Evolutionary conservation across 2,113 vertebrate species (phyloP).

Genomic region (Nothocercus julius): DNA sequence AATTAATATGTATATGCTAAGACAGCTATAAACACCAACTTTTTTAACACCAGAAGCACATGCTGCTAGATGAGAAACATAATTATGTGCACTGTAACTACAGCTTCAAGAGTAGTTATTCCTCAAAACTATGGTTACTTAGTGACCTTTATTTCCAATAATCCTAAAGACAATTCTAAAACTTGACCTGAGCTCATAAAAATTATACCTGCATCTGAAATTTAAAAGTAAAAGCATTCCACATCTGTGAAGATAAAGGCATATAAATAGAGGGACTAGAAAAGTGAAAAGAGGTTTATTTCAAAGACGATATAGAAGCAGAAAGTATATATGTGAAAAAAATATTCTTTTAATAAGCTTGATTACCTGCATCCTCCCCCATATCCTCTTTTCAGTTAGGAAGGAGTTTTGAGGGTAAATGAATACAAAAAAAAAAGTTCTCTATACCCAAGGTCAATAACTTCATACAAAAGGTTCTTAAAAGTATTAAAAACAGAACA

Average conservation of each 20-base stretch:
- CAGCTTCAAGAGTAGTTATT: neutral
- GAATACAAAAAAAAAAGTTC: neutral
- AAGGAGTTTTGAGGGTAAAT: neutral
- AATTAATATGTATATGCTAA: slow-evolving; percentile 20
- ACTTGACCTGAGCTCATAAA: neutral
- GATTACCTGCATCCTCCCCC: neutral
- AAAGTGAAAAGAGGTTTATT: slow-evolving; percentile 14
- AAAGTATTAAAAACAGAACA: neutral
- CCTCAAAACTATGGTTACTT: neutral
- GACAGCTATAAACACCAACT: slow-evolving; percentile 7
- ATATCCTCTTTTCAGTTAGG: neutral
- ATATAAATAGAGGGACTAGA: slow-evolving; percentile 17
- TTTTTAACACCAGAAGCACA: neutral
- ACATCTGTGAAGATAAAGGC: slow-evolving; percentile 36
- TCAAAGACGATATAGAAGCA: neutral
- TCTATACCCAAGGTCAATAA: neutral
- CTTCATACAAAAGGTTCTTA: fast-evolving
- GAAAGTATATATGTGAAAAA: neutral
- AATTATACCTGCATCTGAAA: neutral
- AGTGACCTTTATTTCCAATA: neutral
- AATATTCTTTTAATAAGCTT: neutral
- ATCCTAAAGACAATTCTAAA: slow-evolving; percentile 15
- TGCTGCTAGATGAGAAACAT: neutral
- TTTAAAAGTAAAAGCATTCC: slow-evolving; percentile 16
- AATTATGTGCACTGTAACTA: neutral